Evolutionary conservation across 2,797 vertebrate species (phyloP), one percentile per base, ranked within the genome.

Genomic region (Squalus acanthias): DNA sequence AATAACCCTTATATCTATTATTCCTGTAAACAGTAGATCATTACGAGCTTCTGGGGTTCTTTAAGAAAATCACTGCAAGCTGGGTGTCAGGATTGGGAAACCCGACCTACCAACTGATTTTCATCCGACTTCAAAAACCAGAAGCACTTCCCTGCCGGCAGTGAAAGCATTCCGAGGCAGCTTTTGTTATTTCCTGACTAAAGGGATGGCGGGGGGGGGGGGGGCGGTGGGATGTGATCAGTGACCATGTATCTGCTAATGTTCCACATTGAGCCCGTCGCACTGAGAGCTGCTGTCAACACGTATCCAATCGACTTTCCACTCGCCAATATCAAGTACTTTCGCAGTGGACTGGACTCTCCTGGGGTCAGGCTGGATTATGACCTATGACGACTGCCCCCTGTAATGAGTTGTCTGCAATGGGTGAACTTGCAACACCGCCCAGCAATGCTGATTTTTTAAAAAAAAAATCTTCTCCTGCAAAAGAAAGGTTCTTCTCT

Each of bases 321-420:
- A 46, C 39, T 46, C 3, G 39, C 17, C 26, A 0, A 0, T 57
- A 60, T 46, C 53, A 10, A 26, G 87, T 60, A 33, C 12, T 89
- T 89, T 12, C 53, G 13, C 10, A 6, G 82, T 22, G 17, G 4
- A 1, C 6, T 50, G 5, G 0, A 46, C 17, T 33, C 12, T 33
- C 10, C 20, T 9, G 82, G 1, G 20, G 1, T 50, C 39, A n/a
- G 79, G 13, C 39, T 50, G 82, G 82, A 22, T 85, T 5, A 1
- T 9, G 29, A 3, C 10, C 3, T 1, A 76, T n/a, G 33, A 3
- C n/a, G 53, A 57, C 15, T 0, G 0, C 0, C 2, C 2, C n/a
- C n/a, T 33, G 10, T 39, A 15, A 39, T 10, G 5, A 26, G 3
- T n/a, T 3, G 3, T 3, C 74, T 15, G 33, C n/a, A n/a, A 79